These are phyloP conservation scores for Otolemur crassicaudatus DNA, from an alignment of 2,797 vertebrate genomes.

Conservation along the genomic window DNA sequence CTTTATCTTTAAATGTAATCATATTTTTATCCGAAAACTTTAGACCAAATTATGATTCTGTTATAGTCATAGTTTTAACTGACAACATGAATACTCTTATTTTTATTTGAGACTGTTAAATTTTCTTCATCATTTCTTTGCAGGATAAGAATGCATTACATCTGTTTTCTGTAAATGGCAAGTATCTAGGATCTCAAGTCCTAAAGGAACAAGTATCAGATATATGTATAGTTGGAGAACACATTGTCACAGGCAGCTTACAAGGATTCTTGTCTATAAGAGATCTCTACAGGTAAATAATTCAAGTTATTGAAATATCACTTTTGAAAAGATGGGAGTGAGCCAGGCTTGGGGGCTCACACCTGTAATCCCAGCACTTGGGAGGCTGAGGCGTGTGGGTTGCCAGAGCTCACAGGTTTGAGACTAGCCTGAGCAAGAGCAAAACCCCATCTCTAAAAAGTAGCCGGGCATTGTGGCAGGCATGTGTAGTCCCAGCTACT, in stretches of 20 bases:
- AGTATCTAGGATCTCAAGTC: conserved; percentile 92
- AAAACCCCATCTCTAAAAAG: too few species aligned
- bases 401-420: too few species aligned
- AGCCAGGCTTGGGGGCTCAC: too few species aligned
- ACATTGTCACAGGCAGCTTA: conserved; percentile 94
- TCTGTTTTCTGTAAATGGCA: conserved; percentile 97
- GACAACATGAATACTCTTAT: conserved; percentile 41
- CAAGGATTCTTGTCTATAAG: conserved; percentile 96
- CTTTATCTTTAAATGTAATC: conserved; percentile 55
- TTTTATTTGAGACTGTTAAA: conserved; percentile 48
- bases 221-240: conserved; percentile 94
- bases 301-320: not conserved
- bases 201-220: conserved; percentile 97
- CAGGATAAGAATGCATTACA: conserved; percentile 97
- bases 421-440: too few species aligned
- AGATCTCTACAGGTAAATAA: conserved; percentile 94
- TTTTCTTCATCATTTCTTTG: conserved; percentile 64
- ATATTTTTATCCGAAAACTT: conserved; percentile 55
- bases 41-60: conserved; percentile 9
- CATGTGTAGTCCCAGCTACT: too few species aligned
- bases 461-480: too few species aligned
- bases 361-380: too few species aligned
- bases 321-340: not conserved
- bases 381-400: too few species aligned
- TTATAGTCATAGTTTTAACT: conserved; percentile 43